Evolutionary conservation across 1,140 invertebrate species (phyloP), one percentile per base, ranked within the genome.

Genomic region (Ceratina australensis): DNA sequence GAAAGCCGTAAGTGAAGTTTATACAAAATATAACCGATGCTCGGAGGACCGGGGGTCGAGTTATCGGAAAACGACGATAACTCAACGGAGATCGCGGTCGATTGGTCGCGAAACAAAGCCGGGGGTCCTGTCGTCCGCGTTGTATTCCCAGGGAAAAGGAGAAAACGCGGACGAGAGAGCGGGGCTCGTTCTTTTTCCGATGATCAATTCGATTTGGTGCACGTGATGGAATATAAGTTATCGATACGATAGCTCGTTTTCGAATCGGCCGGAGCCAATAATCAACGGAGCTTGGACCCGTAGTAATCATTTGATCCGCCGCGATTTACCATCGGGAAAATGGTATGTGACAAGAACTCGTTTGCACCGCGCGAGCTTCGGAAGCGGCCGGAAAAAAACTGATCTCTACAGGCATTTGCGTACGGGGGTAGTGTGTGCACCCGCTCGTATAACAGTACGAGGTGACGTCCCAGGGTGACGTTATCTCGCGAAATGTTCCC

Each of bases 271-370:
- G 7, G 13, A 26, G 24, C 28, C 28, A 49, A 56, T 75, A 66
- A 79, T 60, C 52, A 54, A 42, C 28, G 42, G 28, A 52, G 15
- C 24, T 63, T 18, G 74, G 74, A 42, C 12, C 47, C 22, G 66
- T 3, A n/a, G 59, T n/a, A 66, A 89, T 78, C 78, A 89, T 88
- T 93, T 93, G 93, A 67, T 72, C 63, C 47, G 28, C 7, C 33
- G 42, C 28, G 33, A 74, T 60, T 56, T 49, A 26, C 47, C 50
- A 71, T 74, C 67, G 42, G 16, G 56, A 77, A 80, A 75, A 69
- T 77, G 73, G 64, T 60, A 80, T 61, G 66, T 73, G 65, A 80
- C 57, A 67, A 18, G 52, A 26, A 49, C 33, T 69, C 49, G 54
- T 52, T 42, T 18, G 24, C 66, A 10, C 26, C 47, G 57, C 15